phyloP scores from a whole-genome alignment of 2,797 vertebrate genomes.

The Siniperca undulata region DNA sequence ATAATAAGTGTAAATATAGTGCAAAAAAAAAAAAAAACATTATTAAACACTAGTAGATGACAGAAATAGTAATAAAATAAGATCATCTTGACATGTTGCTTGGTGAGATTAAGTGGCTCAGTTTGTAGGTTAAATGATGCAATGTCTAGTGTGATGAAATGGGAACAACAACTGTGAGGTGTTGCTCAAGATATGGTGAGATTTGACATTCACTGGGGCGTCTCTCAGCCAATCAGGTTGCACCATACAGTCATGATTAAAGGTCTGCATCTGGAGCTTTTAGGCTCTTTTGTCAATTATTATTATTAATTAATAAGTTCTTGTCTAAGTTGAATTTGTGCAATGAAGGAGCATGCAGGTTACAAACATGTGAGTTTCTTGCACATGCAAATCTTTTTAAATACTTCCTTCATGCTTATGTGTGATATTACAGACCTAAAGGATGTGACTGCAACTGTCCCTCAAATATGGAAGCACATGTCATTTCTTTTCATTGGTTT shows the following conservation, averaged over 20 bases:
- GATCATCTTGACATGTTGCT: neutral
- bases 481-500: neutral
- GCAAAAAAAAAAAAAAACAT: neutral
- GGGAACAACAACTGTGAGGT: conserved; percentile 11
- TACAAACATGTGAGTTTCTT: neutral
- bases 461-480: neutral
- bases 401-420: neutral
- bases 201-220: neutral
- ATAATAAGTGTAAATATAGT: neutral
- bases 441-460: neutral
- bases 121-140: neutral
- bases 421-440: neutral
- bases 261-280: neutral
- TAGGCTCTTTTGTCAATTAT: neutral
- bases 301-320: neutral
- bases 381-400: neutral
- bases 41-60: neutral
- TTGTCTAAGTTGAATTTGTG: neutral
- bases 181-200: conserved; percentile 4
- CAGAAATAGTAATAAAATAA: neutral
- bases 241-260: neutral
- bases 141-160: conserved; percentile 3
- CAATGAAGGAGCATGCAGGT: neutral
- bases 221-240: conserved; percentile 36
- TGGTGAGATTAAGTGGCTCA: neutral